Conservation (phyloP, 2,113 vertebrate genomes). For the Mungos mungo region DNA sequence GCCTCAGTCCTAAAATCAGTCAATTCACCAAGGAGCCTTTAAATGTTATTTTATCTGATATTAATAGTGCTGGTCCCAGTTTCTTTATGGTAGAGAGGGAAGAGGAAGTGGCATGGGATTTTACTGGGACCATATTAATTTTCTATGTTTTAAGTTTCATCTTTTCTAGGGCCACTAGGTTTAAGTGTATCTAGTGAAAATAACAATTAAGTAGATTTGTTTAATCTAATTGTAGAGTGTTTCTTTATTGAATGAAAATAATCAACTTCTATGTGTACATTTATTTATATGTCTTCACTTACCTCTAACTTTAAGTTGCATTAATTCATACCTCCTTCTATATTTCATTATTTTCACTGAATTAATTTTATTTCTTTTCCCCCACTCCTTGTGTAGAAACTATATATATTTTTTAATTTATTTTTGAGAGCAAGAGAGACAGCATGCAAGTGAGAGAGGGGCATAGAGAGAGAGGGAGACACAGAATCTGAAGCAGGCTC, state of each 20-base stretch:
- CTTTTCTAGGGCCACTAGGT: neutral
- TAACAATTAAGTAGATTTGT: neutral
- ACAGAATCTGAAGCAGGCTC: too few species aligned
- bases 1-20: neutral
- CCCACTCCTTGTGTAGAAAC: neutral
- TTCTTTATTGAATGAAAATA: neutral
- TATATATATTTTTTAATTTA: neutral
- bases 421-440: too few species aligned
- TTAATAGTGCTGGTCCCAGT: neutral
- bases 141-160: neutral
- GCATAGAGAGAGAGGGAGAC: too few species aligned
- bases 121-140: neutral
- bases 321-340: neutral
- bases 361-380: neutral
- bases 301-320: neutral
- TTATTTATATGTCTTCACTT: neutral
- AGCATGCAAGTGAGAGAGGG: too few species aligned
- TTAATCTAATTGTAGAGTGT: neutral
- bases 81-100: rapidly evolving
- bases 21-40: neutral
- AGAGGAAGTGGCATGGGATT: neutral
- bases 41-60: neutral
- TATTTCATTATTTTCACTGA: neutral
- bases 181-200: neutral
- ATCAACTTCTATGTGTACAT: neutral